Evolutionary conservation across 2,113 vertebrate genomes (phyloP), one percentile per base, ranked within the genome.

Genomic region (Notothenia rossii): DNA sequence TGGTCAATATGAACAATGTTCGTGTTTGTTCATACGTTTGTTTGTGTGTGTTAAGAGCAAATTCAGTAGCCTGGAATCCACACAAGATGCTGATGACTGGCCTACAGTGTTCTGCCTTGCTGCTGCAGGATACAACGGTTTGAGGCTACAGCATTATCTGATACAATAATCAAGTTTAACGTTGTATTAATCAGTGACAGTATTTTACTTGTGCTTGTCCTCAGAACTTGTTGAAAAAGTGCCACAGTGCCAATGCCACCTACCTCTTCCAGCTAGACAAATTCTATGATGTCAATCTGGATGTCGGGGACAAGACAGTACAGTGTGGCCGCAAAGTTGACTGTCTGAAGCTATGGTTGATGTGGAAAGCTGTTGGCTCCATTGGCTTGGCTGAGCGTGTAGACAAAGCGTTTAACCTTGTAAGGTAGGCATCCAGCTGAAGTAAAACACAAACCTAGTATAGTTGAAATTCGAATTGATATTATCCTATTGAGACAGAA

Each of bases 201-300:
- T n/a, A 18, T 8, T 12, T 75, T 0, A 25, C 13, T 51, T 68
- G 11, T 70, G 43, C n/a, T 73, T 53, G 18, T 72, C 20, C 29
- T 40, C 53, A 92, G 87, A 72, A 87, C 55, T 72, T 92, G 71
- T 20, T 92, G 49, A 89, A 79, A 75, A 81, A 33, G 62, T 92
- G 91, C 86, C 86, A 92, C 78, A 61, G 82, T 7, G 80, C 91
- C 55, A 85, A 46, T 10, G 89, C 89, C 40, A 76, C 89, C 10
- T 92, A 92, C 58, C 87, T 92, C 18, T 92, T 92, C 82, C 91
- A 92, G 66, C 80, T 88, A 76, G 91, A 92, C 68, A 92, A 92
- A 59, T 92, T 89, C 71, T 92, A 89, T 6, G 84, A 92, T 6
- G 43, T 88, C 50, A 83, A 82, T 64, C 71, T 92, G 55, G 91